Base-by-base conservation (phyloP, 2,888 invertebrate genomes). In the Eupithecia abbreviata region DNA sequence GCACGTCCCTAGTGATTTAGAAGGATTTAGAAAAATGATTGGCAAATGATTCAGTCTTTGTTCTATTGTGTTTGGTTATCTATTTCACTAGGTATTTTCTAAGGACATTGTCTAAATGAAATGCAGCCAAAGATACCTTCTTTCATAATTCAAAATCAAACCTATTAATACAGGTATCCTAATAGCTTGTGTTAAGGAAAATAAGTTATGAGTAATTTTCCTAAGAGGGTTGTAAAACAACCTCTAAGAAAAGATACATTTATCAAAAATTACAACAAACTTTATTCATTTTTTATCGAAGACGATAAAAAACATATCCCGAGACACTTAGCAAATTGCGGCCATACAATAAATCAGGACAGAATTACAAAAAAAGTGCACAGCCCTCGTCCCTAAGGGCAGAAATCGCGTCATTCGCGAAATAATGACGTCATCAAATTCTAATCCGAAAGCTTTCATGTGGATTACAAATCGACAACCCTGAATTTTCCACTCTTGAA, bases 401-500 rank as follows among this genome's bases (percentile, higher is more conserved):
- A 82, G 83, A 89, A 92, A 93, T 92, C 90, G 93, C 91, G 91
- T 92, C 92, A 92, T 94, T 92, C 89, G 90, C 88, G 90, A 92
- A 94, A 94, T 95, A 95, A 95, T 95, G 95, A 95, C 90, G 93
- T 94, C 95, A 95, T 94, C 94, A 95, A 94, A 95, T 93, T 93
- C 94, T 95, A 95, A 95, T 95, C 94, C 92, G 85, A 91, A 92
- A 93, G 95, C 95, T 95, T 95, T 95, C 94, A 93, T 94, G 93
- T 93, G 94, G 93, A 95, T 95, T 95, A 93, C 90, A 89, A 79
- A 83, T 78, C 76, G 80, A 88, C 87, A 87, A 85, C 73, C 76
- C 83, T 80, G 71, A 15, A 45, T 72, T 69, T 79, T 62, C 45
- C 76, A 62, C 4, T 73, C n/a, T 2, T 4, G 30, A 81, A 69